Conservation (phyloP, 2,113 vertebrate species). For the Dicerorhinus sumatrensis region DNA sequence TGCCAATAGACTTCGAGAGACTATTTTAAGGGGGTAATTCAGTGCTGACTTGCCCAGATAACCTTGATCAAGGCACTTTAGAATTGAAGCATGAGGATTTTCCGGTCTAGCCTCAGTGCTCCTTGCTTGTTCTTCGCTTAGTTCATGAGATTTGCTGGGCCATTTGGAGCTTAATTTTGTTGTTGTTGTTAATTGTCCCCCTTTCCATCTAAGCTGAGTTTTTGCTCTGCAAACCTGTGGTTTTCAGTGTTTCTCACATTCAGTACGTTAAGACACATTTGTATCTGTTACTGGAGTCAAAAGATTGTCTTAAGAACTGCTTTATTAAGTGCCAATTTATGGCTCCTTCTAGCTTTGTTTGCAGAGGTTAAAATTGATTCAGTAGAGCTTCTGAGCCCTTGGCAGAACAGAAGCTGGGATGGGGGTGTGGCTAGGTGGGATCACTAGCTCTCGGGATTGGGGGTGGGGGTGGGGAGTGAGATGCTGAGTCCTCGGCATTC, state of each 20-base stretch:
- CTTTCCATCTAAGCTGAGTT: constrained; percentile 48
- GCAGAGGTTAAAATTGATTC: not conserved
- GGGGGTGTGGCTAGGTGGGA: not conserved
- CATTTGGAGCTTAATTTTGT: constrained; percentile 60
- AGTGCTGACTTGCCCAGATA: not conserved
- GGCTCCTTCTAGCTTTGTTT: not conserved
- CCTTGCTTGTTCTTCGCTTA: constrained; percentile 53
- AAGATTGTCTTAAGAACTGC: constrained; percentile 43
- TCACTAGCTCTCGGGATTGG: not conserved
- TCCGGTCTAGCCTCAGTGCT: not conserved
- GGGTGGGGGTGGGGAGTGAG: too few species aligned
- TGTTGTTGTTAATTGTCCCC: constrained; percentile 56
- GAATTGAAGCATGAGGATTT: not conserved
- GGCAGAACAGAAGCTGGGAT: not conserved
- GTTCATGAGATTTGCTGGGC: not conserved
- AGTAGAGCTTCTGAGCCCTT: not conserved
- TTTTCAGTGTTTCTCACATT: constrained; percentile 44
- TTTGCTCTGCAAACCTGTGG: constrained; percentile 52
- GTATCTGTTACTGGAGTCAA: not conserved
- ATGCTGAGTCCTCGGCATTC: not conserved
- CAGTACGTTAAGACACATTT: not conserved
- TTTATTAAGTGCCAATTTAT: not conserved
- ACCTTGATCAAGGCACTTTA: constrained; percentile 59
- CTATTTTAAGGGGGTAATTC: constrained; percentile 7
- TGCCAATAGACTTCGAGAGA: not conserved